phyloP scores from a whole-genome alignment of 2,888 invertebrate genomes.

The Catocala fraxini region DNA sequence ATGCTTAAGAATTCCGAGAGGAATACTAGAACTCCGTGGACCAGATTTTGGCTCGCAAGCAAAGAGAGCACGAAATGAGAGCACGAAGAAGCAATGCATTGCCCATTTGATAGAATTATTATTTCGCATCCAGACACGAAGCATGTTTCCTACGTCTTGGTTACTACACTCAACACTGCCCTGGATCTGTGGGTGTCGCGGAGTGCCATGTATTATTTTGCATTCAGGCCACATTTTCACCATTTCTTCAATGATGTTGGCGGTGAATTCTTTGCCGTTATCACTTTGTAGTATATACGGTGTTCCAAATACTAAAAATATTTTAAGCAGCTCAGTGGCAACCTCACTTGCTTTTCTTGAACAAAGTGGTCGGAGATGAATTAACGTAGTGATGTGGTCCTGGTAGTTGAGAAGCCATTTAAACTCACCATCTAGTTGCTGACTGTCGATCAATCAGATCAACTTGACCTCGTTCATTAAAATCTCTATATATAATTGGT shows the following conservation, averaged over 20 bases:
- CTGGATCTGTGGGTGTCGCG: background rate
- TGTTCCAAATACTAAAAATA: constrained; percentile 38
- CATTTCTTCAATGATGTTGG: background rate
- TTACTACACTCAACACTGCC: background rate
- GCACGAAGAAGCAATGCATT: background rate
- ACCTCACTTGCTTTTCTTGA: constrained; percentile 49
- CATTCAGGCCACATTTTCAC: background rate
- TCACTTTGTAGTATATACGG: constrained; percentile 42
- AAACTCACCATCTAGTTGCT: constrained; percentile 56
- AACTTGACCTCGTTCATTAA: constrained; percentile 55
- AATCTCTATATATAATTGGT: constrained; percentile 50
- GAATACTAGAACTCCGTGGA: background rate
- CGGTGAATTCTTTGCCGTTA: background rate
- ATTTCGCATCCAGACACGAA: background rate
- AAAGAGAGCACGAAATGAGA: background rate
- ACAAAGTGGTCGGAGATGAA: no score
- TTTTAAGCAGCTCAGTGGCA: constrained; percentile 48
- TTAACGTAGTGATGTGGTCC: constrained; percentile 60
- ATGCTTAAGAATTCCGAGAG: no score
- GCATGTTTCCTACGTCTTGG: background rate
- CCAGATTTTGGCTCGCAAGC: background rate
- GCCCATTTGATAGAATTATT: background rate
- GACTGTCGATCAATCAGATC: constrained; percentile 57
- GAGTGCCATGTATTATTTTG: background rate
- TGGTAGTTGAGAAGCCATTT: constrained; percentile 61